Evolutionary conservation across 2,888 invertebrate genomes (phyloP).

Genomic region (Cataglyphis rosenhaueri): DNA sequence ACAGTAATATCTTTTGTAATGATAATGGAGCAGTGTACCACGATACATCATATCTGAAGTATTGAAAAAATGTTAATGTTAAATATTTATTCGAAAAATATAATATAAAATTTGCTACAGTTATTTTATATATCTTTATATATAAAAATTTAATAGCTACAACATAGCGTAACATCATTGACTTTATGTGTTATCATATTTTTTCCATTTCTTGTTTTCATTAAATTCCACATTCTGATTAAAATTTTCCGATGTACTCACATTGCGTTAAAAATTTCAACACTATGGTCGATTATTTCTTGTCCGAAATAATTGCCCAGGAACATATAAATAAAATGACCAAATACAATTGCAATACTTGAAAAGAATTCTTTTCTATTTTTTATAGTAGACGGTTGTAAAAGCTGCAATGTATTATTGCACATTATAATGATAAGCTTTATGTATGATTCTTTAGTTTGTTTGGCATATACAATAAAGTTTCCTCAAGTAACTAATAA

Average conservation of each 20-base stretch:
- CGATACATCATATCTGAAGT: conserved; percentile 27
- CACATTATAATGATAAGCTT: not conserved
- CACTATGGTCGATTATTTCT: conserved; percentile 12
- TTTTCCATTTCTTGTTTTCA: not conserved
- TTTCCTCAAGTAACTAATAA: not conserved
- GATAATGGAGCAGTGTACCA: conserved; percentile 41
- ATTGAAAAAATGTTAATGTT: not conserved
- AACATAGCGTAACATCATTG: not conserved
- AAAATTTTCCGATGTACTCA: conserved; percentile 3
- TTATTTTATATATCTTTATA: not conserved
- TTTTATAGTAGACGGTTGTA: not conserved
- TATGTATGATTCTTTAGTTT: not conserved
- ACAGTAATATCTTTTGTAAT: conserved; percentile 30
- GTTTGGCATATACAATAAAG: not conserved
- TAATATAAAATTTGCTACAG: not conserved
- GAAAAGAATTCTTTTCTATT: not conserved
- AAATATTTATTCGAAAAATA: not conserved
- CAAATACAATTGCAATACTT: not conserved
- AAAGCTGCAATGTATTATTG: conserved; percentile 14
- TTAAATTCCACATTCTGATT: not conserved
- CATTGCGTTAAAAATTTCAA: conserved; percentile 8
- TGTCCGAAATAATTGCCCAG: conserved; percentile 28
- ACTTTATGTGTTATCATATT: not conserved
- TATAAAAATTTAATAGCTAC: not conserved
- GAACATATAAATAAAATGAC: conserved; percentile 31